These are phyloP conservation scores for Holothuria leucospilota DNA, from an alignment of 53 echinoderm and acorn worm species.

Conservation along the genomic window DNA sequence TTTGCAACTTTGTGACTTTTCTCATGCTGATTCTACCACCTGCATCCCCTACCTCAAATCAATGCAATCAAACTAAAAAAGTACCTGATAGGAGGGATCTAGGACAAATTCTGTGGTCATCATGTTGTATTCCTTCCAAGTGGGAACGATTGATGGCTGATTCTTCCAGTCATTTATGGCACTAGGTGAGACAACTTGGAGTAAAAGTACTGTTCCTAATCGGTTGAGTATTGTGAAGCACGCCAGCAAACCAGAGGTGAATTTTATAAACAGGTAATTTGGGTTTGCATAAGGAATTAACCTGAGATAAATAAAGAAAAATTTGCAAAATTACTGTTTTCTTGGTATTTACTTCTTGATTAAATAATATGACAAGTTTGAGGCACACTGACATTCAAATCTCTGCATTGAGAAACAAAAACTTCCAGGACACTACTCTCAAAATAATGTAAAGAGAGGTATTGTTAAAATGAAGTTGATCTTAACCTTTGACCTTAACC, in stretches of 20 bases:
- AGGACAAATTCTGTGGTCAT: slow-evolving; percentile 51
- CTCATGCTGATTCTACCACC: no score
- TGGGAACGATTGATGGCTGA: slow-evolving; percentile 50
- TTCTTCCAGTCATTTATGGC: slow-evolving; percentile 73
- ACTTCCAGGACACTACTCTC: no score
- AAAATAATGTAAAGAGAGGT: no score
- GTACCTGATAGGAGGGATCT: slow-evolving; percentile 27
- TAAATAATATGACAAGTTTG: no score
- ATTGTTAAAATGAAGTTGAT: no score
- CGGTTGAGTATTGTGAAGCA: slow-evolving; percentile 85
- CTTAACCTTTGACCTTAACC: no score
- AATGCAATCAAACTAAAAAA: not conserved
- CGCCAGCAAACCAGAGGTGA: slow-evolving; percentile 60
- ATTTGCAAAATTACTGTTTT: not conserved
- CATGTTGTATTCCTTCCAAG: slow-evolving; percentile 55
- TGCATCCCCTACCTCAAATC: no score
- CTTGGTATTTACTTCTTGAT: no score
- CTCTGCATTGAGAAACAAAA: no score
- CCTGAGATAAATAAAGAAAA: slow-evolving; percentile 35
- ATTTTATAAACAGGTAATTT: slow-evolving; percentile 65
- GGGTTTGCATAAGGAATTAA: slow-evolving; percentile 81
- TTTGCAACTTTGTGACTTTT: no score
- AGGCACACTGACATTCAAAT: no score
- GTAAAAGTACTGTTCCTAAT: slow-evolving; percentile 71
- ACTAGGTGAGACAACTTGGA: slow-evolving; percentile 56